Evolutionary conservation across 2,113 vertebrate species (phyloP).

Genomic region (Prinia subflava): DNA sequence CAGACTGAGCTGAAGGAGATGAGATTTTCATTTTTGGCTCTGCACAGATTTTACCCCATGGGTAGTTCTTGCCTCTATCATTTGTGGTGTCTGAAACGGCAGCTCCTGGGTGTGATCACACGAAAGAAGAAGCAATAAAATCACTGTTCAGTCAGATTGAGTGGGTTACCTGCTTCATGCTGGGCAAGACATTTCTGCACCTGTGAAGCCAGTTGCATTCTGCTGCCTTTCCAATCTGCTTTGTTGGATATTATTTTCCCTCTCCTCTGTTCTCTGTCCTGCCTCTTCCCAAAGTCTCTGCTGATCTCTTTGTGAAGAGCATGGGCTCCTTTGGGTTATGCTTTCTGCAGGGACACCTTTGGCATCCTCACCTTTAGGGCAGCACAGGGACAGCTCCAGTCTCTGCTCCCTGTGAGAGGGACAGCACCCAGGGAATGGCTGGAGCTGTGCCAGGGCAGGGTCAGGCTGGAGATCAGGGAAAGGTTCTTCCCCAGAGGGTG

Average conservation of each 20-base stretch:
- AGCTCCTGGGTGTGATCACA: not conserved
- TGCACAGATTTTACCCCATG: not conserved
- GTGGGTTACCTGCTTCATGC: not conserved
- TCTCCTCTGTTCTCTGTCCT: not conserved
- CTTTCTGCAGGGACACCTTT: not conserved
- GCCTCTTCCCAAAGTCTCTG: not conserved
- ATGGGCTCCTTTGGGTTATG: not conserved
- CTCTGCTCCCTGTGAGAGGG: not conserved
- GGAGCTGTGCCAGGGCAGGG: not conserved
- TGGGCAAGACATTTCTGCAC: not conserved
- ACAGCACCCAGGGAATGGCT: not conserved
- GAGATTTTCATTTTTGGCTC: not conserved
- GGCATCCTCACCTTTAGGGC: not conserved
- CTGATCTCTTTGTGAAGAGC: not conserved
- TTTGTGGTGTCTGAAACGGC: not conserved
- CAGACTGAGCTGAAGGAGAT: not conserved
- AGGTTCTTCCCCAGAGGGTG: not conserved
- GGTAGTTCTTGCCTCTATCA: not conserved
- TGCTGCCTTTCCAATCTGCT: not conserved
- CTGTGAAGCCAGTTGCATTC: not conserved
- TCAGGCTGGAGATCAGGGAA: not conserved
- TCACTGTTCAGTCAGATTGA: not conserved
- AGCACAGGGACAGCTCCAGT: not conserved
- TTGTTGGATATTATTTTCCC: too few species aligned
- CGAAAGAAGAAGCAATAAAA: not conserved